Evolutionary conservation across 2,888 invertebrate species (phyloP).

Genomic region (Leptodirus hochenwartii): DNA sequence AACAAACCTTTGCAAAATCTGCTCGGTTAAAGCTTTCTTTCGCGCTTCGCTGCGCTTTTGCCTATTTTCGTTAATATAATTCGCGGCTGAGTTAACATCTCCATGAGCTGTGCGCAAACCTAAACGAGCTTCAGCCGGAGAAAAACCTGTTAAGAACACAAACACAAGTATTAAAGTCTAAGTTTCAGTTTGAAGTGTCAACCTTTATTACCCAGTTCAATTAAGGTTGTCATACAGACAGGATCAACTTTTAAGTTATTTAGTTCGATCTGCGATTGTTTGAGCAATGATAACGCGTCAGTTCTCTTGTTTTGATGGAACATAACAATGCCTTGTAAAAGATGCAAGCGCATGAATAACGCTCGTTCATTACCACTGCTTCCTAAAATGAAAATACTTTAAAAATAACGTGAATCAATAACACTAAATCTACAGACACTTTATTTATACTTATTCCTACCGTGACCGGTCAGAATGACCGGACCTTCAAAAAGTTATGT

Average conservation of each 20-base stretch:
- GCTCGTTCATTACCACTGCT: constrained; percentile 47
- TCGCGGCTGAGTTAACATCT: constrained; percentile 40
- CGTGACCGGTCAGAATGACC: too few relatives aligned
- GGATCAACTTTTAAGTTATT: constrained; percentile 41
- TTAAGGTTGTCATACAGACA: constrained; percentile 29
- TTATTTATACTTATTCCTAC: too few relatives aligned
- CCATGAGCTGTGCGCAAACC: constrained; percentile 43
- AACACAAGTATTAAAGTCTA: not conserved
- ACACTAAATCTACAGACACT: too few relatives aligned
- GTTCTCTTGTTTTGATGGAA: constrained; percentile 56
- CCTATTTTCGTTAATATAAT: constrained; percentile 39
- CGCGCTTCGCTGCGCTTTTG: constrained; percentile 31
- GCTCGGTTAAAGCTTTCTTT: constrained; percentile 32
- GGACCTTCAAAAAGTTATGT: not conserved
- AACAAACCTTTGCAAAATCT: constrained; percentile 22
- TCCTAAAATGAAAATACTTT: too few relatives aligned
- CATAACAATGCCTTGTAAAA: constrained; percentile 61
- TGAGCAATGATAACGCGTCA: constrained; percentile 41
- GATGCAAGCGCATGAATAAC: constrained; percentile 56
- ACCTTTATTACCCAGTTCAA: constrained; percentile 33
- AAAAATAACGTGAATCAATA: too few relatives aligned
- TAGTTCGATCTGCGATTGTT: constrained; percentile 45
- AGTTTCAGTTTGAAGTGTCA: not conserved
- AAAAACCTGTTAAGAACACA: too few relatives aligned
- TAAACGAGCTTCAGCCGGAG: constrained; percentile 45